Evolutionary conservation across 2,113 vertebrate genomes (phyloP).

Genomic region (Coryphaenoides rupestris): DNA sequence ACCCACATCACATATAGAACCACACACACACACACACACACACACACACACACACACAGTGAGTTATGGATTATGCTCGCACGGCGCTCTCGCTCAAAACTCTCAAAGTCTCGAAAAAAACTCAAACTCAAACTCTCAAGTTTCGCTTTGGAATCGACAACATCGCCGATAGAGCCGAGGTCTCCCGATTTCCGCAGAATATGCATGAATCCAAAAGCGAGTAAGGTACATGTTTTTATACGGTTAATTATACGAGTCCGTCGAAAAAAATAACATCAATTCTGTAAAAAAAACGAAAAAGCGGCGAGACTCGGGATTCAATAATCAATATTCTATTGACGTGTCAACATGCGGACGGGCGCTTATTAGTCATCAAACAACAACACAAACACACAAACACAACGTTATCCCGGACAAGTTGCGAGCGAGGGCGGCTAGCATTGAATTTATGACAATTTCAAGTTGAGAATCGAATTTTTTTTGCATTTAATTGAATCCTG

Average conservation of each 20-base stretch:
- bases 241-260: constrained; percentile 49
- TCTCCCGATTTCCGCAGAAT: constrained; percentile 39
- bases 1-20: background rate
- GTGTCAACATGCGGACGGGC: no score
- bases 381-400: no score
- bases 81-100: background rate
- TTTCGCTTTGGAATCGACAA: constrained; percentile 56
- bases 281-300: no score
- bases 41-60: background rate
- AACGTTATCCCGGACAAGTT: background rate
- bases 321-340: no score
- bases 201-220: constrained; percentile 39
- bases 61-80: background rate
- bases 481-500: no score
- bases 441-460: no score
- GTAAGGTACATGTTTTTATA: no score
- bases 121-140: constrained; percentile 50
- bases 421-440: no score
- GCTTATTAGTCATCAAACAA: no score
- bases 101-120: constrained; percentile 31
- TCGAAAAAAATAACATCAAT: constrained; percentile 12
- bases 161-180: constrained; percentile 44
- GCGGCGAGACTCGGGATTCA: no score
- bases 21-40: background rate
- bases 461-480: no score